Percentiles rank a stretch among this genome's conserved stretches.
These are phyloP conservation scores for Plectropomus leopardus DNA, from an alignment of 2,113 vertebrate genomes.

Conservation along the genomic window DNA sequence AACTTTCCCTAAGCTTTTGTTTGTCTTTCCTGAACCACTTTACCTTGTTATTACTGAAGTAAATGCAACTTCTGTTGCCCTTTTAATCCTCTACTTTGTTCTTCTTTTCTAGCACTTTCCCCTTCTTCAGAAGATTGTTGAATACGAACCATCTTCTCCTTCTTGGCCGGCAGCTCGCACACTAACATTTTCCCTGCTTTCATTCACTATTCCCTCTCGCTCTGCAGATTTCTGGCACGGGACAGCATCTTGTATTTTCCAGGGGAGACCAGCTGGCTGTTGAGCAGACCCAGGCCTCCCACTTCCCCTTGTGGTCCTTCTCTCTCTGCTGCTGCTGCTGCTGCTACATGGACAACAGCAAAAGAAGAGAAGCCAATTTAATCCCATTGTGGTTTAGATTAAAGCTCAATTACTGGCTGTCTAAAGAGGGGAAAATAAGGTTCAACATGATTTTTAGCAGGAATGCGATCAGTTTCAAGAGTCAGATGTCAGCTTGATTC, in stretches of 20 bases:
- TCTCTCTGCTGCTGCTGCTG: slow-evolving; percentile 49
- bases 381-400: not conserved
- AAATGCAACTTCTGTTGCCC: not conserved
- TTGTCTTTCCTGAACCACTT: slow-evolving; percentile 1
- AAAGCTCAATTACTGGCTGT: not conserved
- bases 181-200: slow-evolving; percentile 63
- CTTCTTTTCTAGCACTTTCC: slow-evolving; percentile 5
- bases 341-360: slow-evolving; percentile 23
- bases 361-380: not conserved
- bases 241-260: slow-evolving; percentile 68
- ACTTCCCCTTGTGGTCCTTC: slow-evolving; percentile 61
- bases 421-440: not conserved
- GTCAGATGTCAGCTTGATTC: not conserved
- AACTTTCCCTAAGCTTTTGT: not conserved
- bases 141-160: slow-evolving; percentile 45
- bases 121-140: slow-evolving; percentile 10
- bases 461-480: not conserved
- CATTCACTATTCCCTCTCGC: slow-evolving; percentile 25
- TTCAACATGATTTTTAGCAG: slow-evolving; percentile 9
- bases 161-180: slow-evolving; percentile 43
- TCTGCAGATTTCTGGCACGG: slow-evolving; percentile 61
- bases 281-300: slow-evolving; percentile 55
- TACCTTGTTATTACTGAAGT: slow-evolving; percentile 3
- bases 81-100: not conserved
- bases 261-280: slow-evolving; percentile 56